Base-by-base conservation (phyloP, 2,888 invertebrate species). In the Amphipoea oculea region DNA sequence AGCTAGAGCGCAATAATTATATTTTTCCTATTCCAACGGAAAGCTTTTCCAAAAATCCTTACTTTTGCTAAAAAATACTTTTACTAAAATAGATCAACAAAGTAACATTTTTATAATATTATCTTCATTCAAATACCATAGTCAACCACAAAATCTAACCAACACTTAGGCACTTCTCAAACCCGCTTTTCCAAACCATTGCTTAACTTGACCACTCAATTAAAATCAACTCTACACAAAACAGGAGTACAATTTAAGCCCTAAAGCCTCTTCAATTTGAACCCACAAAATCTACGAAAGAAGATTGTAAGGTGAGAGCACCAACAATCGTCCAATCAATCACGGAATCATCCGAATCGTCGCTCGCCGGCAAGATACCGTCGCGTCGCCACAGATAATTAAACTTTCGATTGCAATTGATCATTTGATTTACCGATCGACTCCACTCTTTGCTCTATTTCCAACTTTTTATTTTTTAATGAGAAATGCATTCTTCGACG, bases 401-500 rank as follows among this genome's bases (percentile, higher is more conserved):
- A 89, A 90, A 90, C 86, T 89, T 89, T 90, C 89, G 84, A 89
- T 89, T 79, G 79, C 90, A 90, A 90, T 91, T 91, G 89, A 92
- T 91, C 89, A 86, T 88, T 86, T 88, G 89, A 92, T 90, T 89
- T 90, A 92, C 91, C 80, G 90, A 91, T 90, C 79, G 76, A 69
- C 75, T 79, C 83, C 82, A 76, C 70, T 81, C 82, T 86, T 9
- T 79, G 79, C 82, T 86, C 89, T 88, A 89, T 90, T 89, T 88
- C 84, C 71, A 79, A 86, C 86, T 90, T 92, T 91, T 92, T 91
- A 89, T 89, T 91, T 93, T 89, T 87, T 91, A 91, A 92, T 91
- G 88, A 91, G 90, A 83, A 86, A 74, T 78, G 85, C 86, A 90
- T 91, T 92, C 84, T 85, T 85, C 36, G 63, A 54, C 76, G 76